Evolutionary conservation across 64 coral and sea anemone genomes (phyloP).

Genomic region (Montipora cactus): DNA sequence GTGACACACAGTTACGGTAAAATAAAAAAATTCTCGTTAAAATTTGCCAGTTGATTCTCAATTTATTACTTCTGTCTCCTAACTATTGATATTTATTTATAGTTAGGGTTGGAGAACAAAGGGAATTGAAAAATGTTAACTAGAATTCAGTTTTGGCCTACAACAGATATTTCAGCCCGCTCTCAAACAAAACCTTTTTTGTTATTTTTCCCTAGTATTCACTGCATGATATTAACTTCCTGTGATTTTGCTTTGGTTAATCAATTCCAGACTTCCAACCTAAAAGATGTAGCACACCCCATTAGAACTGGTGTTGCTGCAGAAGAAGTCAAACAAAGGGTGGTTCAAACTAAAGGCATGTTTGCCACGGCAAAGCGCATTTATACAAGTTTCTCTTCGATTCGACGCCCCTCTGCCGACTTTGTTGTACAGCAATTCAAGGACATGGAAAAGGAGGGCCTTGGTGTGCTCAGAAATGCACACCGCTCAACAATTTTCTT

Average conservation of each 20-base stretch:
- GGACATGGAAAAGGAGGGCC: neutral
- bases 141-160: neutral
- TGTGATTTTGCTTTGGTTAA: neutral
- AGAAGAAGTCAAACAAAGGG: neutral
- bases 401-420: neutral
- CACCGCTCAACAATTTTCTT: neutral
- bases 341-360: neutral
- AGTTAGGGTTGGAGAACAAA: neutral
- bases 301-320: neutral
- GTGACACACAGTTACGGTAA: neutral
- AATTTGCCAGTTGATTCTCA: too few relatives aligned
- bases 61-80: too few relatives aligned
- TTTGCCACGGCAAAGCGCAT: neutral
- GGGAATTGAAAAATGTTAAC: neutral
- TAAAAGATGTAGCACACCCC: neutral
- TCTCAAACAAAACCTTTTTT: neutral
- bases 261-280: neutral
- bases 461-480: neutral
- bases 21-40: too few relatives aligned
- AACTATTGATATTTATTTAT: too few relatives aligned
- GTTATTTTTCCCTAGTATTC: neutral
- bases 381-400: neutral
- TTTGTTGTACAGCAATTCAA: neutral
- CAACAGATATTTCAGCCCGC: neutral
- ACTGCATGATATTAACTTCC: constrained; percentile 7